These are phyloP conservation scores for Phengaris arion DNA, from an alignment of 2,888 invertebrate genomes.

Conservation along the genomic window DNA sequence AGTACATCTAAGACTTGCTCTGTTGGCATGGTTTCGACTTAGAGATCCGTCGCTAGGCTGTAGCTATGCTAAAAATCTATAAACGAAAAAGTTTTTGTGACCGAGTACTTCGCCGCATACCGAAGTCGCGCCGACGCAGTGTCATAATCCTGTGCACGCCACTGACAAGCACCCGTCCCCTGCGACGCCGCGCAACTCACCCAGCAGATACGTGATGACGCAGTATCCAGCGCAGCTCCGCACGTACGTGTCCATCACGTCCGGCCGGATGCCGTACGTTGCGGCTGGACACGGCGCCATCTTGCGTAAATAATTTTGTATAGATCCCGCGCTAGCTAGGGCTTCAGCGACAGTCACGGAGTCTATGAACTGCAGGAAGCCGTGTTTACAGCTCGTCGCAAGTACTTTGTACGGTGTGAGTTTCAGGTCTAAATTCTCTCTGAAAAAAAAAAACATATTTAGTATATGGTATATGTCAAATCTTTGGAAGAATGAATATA, in stretches of 20 bases:
- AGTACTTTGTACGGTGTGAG: constrained; percentile 92
- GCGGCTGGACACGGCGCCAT: constrained; percentile 92
- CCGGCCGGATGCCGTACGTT: constrained; percentile 93
- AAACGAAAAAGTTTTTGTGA: no score
- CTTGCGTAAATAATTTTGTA: constrained; percentile 95
- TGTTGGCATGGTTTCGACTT: no score
- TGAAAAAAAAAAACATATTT: constrained; percentile 31
- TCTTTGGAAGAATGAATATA: neutral
- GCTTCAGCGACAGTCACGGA: constrained; percentile 96
- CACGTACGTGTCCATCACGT: constrained; percentile 98
- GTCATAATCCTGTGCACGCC: no score
- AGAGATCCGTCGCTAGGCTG: no score
- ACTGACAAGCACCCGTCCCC: no score
- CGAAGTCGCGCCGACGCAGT: no score
- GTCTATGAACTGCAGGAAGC: constrained; percentile 97
- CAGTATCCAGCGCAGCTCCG: constrained; percentile 98
- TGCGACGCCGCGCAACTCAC: constrained; percentile 51
- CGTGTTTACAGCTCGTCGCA: constrained; percentile 97
- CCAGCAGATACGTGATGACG: constrained; percentile 96
- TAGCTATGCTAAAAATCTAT: no score
- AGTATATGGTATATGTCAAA: neutral
- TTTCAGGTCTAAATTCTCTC: constrained; percentile 96
- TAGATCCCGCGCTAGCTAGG: constrained; percentile 90
- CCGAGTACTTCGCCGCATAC: no score
- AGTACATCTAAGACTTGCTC: no score